Conservation (phyloP, 2,888 invertebrate genomes). For the Andricus quercusramuli region DNA sequence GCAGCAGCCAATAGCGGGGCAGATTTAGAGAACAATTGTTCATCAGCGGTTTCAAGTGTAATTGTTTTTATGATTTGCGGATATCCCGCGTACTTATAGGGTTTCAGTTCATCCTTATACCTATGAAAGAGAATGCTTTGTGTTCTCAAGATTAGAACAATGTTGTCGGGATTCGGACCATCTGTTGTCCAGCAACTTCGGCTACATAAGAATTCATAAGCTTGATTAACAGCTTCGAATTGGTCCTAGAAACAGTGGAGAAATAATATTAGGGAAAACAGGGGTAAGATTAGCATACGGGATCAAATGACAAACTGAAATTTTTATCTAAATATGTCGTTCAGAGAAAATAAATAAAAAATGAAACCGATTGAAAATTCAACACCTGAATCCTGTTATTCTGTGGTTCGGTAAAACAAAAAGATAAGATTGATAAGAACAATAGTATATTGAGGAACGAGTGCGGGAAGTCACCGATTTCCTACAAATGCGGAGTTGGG, state of each 20-base stretch:
- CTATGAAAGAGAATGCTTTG: slow-evolving; percentile 97
- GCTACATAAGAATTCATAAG: slow-evolving; percentile 98
- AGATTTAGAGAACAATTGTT: slow-evolving; percentile 93
- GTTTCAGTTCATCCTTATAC: slow-evolving; percentile 92
- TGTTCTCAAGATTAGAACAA: slow-evolving; percentile 93
- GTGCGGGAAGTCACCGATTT: too few species aligned
- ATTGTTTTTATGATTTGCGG: slow-evolving; percentile 98
- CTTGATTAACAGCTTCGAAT: slow-evolving; percentile 97
- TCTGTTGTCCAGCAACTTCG: slow-evolving; percentile 91
- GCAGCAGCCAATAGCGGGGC: slow-evolving; percentile 93
- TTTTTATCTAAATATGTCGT: too few species aligned
- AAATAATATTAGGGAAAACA: too few species aligned
- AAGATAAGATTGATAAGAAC: too few species aligned
- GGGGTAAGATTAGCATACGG: too few species aligned
- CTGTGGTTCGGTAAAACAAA: too few species aligned
- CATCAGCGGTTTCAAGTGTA: slow-evolving; percentile 94
- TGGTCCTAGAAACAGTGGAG: slow-evolving; percentile 84
- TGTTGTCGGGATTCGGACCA: slow-evolving; percentile 97
- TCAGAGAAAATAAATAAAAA: too few species aligned
- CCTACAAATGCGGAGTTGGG: too few species aligned
- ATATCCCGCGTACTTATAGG: slow-evolving; percentile 99
- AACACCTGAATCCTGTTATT: too few species aligned
- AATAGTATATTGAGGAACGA: too few species aligned
- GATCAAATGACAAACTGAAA: neutral
- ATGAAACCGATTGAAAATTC: too few species aligned